Percentiles rank a stretch among this genome's conserved stretches.
Conservation (phyloP, 2,888 invertebrate genomes). For the Gymnosoma rotundatum region DNA sequence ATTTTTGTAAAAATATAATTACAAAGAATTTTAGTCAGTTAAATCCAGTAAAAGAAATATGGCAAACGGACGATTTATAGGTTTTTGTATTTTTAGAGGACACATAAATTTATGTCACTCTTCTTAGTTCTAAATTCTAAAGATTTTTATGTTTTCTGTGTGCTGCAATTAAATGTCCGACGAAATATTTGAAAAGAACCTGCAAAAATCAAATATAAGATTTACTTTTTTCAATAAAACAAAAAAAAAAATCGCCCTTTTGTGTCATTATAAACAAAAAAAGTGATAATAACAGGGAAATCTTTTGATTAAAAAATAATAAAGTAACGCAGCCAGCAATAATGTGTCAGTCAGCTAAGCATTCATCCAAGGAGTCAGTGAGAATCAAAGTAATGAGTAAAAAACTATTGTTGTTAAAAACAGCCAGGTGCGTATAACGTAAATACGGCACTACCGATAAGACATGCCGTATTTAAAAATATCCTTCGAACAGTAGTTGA, state of each 20-base stretch:
- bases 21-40: slow-evolving; percentile 55
- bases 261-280: slow-evolving; percentile 24
- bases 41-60: slow-evolving; percentile 29
- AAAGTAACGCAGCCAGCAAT: slow-evolving; percentile 37
- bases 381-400: background rate
- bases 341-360: background rate
- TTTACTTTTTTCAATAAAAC: background rate
- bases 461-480: slow-evolving; percentile 22
- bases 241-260: slow-evolving; percentile 50
- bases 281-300: slow-evolving; percentile 35
- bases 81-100: slow-evolving; percentile 10
- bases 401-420: background rate
- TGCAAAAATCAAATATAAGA: slow-evolving; percentile 64
- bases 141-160: slow-evolving; percentile 3
- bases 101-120: slow-evolving; percentile 60
- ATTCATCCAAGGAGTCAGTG: background rate
- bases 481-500: slow-evolving; percentile 26
- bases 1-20: slow-evolving; percentile 21
- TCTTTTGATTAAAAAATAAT: slow-evolving; percentile 59
- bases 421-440: slow-evolving; percentile 49
- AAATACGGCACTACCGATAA: slow-evolving; percentile 55
- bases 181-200: slow-evolving; percentile 44
- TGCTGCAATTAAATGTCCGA: slow-evolving; percentile 47
- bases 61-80: slow-evolving; percentile 9
- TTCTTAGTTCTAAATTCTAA: slow-evolving; percentile 1